Evolutionary conservation across 2,113 vertebrate genomes (phyloP), one percentile per base, ranked within the genome.

Genomic region (Nettapus auritus): DNA sequence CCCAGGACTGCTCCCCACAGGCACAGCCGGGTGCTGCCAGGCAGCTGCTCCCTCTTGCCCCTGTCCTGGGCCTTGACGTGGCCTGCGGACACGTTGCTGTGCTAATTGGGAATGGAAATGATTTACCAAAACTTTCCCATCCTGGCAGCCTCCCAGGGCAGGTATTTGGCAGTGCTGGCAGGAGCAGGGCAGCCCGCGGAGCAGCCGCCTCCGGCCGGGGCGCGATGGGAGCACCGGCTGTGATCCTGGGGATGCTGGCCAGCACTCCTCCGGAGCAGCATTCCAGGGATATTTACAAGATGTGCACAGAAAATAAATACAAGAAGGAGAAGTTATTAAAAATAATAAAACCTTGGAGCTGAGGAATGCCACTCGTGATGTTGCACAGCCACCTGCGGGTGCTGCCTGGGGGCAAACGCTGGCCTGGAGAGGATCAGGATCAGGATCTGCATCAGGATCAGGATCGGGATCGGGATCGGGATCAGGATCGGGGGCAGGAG

Each of bases 271-370:
- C 81, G 1, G 0, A 86, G 71, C 42, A 82, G 71, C 86, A 85
- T 85, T 89, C 90, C 90, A 67, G 81, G 79, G 81, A 66, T 55
- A 67, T 86, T 93, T 88, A 76, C 86, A 93, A 69, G 80, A 34
- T 62, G 68, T 4, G 19, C 50, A 55, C 69, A 26, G 50, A 84
- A 93, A 95, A 94, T 76, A 95, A 95, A 93, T 55, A 76, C 57
- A 38, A 5, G 22, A 56, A 90, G 68, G 62, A 64, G 40, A 79
- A 69, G 57, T 66, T 84, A 90, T 88, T 95, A 68, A 69, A 90
- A 82, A 57, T 48, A 94, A 82, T 69, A 89, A 89, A 92, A 28
- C 38, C 1, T 4, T 46, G 66, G 92, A 26, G 66, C 84, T 36
- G 62, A 66, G 78, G 84, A 89, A 63, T 2, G 15, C 26, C 80